Conservation (phyloP, 2,797 vertebrate genomes). For the Natrix natrix region DNA sequence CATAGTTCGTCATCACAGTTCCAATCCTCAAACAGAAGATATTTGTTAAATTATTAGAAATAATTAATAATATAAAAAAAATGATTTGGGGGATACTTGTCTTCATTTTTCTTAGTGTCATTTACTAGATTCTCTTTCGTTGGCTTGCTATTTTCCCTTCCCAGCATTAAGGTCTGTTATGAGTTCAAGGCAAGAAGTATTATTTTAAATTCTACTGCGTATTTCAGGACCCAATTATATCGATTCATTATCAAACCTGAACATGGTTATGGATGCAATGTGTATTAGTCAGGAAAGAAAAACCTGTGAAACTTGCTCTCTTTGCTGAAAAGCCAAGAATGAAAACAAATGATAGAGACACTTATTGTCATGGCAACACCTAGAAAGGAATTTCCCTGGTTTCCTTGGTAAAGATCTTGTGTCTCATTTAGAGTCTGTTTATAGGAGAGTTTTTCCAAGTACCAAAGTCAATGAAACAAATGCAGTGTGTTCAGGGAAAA, state of each 20-base stretch:
- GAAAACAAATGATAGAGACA: slow-evolving; percentile 49
- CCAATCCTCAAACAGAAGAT: no score
- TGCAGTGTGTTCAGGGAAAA: slow-evolving; percentile 49
- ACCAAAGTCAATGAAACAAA: slow-evolving; percentile 56
- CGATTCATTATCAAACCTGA: not conserved
- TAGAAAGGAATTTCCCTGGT: slow-evolving; percentile 26
- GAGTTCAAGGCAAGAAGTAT: no score
- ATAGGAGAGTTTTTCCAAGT: slow-evolving; percentile 63
- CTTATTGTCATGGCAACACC: slow-evolving; percentile 54
- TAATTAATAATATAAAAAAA: not conserved
- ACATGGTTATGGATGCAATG: not conserved
- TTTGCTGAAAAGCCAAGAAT: slow-evolving; percentile 19
- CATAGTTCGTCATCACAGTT: no score
- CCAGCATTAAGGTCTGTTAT: not conserved
- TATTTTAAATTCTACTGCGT: not conserved
- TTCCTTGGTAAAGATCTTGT: slow-evolving; percentile 57
- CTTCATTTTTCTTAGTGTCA: not conserved
- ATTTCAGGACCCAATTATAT: not conserved
- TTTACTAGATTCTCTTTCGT: not conserved
- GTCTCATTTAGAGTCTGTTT: slow-evolving; percentile 59
- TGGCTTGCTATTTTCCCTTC: not conserved
- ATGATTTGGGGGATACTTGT: not conserved
- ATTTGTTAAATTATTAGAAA: not conserved
- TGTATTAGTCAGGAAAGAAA: not conserved
- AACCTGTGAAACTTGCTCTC: not conserved